Percentiles rank a stretch among this genome's conserved stretches.
Conservation (phyloP, 1,140 invertebrate genomes). For the Zeugodacus cucurbitae region DNA sequence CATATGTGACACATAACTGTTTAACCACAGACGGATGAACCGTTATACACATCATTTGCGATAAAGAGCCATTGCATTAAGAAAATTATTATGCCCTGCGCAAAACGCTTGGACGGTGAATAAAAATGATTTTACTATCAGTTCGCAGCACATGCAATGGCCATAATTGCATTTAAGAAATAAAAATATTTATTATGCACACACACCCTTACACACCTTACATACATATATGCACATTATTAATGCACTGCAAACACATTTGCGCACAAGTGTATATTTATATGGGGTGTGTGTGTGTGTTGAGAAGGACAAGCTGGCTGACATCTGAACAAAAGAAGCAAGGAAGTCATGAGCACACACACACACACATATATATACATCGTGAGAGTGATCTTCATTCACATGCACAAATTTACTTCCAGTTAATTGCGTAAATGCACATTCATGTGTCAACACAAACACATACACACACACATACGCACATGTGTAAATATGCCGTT, state of each 20-base stretch:
- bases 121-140: not conserved
- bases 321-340: not conserved
- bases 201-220: not conserved
- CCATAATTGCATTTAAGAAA: conserved; percentile 14
- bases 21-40: too few species aligned
- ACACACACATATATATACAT: not conserved
- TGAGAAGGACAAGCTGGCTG: not conserved
- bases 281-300: not conserved
- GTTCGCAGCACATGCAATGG: not conserved
- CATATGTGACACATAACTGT: too few species aligned
- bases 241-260: not conserved
- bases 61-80: too few species aligned
- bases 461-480: not conserved
- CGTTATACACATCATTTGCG: too few species aligned
- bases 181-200: conserved; percentile 27
- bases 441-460: not conserved
- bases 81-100: too few species aligned
- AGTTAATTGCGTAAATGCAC: not conserved
- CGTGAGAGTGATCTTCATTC: not conserved
- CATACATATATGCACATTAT: not conserved
- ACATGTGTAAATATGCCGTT: not conserved
- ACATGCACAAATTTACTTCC: not conserved
- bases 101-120: too few species aligned
- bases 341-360: not conserved
- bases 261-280: not conserved